These are phyloP conservation scores for Andrena hattorfiana DNA, from an alignment of 2,888 invertebrate species.

Conservation along the genomic window DNA sequence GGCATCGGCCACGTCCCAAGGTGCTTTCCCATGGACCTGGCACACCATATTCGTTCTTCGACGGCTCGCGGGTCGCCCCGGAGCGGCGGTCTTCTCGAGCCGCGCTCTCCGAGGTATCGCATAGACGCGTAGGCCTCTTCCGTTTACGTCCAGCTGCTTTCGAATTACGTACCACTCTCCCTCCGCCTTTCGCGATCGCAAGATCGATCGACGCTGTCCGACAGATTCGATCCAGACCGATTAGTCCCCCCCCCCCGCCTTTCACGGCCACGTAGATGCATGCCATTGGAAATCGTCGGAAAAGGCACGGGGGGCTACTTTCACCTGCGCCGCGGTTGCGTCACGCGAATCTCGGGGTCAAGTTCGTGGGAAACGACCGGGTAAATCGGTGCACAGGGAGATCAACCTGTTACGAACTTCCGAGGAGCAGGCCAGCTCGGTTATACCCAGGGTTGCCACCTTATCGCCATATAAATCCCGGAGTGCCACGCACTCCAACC, in stretches of 20 bases:
- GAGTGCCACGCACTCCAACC: no score
- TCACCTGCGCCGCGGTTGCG: slow-evolving; percentile 50
- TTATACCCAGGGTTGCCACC: no score
- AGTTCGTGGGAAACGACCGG: slow-evolving; percentile 57
- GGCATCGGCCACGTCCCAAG: slow-evolving; percentile 63
- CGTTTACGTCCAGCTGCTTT: slow-evolving; percentile 76
- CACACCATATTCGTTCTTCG: slow-evolving; percentile 70
- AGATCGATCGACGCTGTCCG: slow-evolving; percentile 31
- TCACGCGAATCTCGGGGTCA: slow-evolving; percentile 62
- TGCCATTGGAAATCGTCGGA: slow-evolving; percentile 40
- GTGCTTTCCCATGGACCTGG: slow-evolving; percentile 71
- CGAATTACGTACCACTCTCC: slow-evolving; percentile 30
- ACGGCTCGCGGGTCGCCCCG: slow-evolving; percentile 49
- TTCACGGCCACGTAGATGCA: neutral
- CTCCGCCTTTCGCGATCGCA: neutral
- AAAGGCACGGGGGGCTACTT: slow-evolving; percentile 44
- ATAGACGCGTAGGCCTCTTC: slow-evolving; percentile 61
- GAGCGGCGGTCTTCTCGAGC: slow-evolving; percentile 44
- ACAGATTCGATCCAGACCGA: slow-evolving; percentile 37
- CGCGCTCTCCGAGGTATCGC: slow-evolving; percentile 58
- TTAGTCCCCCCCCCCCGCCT: slow-evolving; percentile 15
- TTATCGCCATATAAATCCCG: no score
- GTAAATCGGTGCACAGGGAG: slow-evolving; percentile 1
- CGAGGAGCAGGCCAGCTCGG: no score
- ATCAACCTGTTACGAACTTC: neutral